Base-by-base conservation (phyloP, 2,888 invertebrate genomes). In the Elysia crispata region DNA sequence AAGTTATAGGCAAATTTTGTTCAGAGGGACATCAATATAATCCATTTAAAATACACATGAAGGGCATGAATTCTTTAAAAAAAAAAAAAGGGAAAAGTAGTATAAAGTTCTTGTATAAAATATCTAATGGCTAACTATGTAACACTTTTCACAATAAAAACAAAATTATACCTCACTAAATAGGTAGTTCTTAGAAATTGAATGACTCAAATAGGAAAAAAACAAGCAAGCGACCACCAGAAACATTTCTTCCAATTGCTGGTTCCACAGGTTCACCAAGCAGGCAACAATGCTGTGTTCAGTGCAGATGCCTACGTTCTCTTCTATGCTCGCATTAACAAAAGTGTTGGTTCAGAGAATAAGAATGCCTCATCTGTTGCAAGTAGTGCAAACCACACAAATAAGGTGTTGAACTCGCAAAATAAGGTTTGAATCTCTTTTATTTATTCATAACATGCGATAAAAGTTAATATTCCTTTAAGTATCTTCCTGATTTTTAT, bases 251-350 rank as follows among this genome's bases (percentile, higher is more conserved):
- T 57, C 54, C 20, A n/a, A 54, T 70, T 30, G n/a, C 28, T 31
- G 18, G 28, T 18, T 41, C 75, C 11, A 62, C 81, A 90, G 90
- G 90, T 90, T 6, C 83, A 84, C 6, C 85, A 85, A 76, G 86
- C 85, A 8, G 96, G 96, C 76, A 94, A 97, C 83, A 95, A 95
- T 86, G 96, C 96, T 73, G 97, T 97, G 90, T 86, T 92, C 30
- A 86, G 85, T 81, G 88, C 89, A 41, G 89, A 90, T 83, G 97
- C 98, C 0, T 98, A 98, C 90, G 96, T 98, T 77, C 95, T 98
- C 94, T 96, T 98, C 90, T 98, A 97, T 91, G 86, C 84, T 75
- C 73, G 76, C n/a, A 77, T 79, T 13, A 79, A 78, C 18, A 74
- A 62, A 23, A 80, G 62, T 28, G 70, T 28, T 49, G 74, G 25